A percentile compares a stretch with the other conserved stretches of the same genome.
phyloP scores from a whole-genome alignment of 2,888 invertebrate genomes.

The Caenorhabditis sulstoni region DNA sequence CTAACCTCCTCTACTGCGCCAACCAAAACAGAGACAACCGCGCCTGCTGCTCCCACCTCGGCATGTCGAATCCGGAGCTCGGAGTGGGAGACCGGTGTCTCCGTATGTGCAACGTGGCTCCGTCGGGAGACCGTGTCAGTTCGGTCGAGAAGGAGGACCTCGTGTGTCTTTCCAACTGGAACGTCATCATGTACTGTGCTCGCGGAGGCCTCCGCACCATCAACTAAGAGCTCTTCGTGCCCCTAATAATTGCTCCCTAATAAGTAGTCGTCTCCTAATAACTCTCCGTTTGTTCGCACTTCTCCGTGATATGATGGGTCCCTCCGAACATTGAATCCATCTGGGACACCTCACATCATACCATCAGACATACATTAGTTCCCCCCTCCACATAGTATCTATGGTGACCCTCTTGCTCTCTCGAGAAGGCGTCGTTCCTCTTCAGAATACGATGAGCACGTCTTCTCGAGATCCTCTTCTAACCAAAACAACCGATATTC shows the following conservation, averaged over 20 bases:
- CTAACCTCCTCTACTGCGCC: constrained; percentile 77
- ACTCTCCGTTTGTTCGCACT: constrained; percentile 24
- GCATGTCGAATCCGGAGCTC: constrained; percentile 74
- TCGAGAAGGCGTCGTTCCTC: background rate
- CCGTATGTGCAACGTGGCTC: constrained; percentile 77
- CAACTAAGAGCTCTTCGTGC: constrained; percentile 58
- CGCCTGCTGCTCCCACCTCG: constrained; percentile 76
- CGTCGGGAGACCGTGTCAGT: constrained; percentile 70
- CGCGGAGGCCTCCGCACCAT: constrained; percentile 76
- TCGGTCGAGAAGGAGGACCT: constrained; percentile 75
- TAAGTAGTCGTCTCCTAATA: constrained; percentile 47
- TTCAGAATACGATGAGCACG: background rate
- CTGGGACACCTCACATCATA: constrained; percentile 17
- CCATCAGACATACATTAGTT: constrained; percentile 52
- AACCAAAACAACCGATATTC: constrained; percentile 12
- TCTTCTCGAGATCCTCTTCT: background rate
- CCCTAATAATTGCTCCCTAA: constrained; percentile 13
- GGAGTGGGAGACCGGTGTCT: constrained; percentile 77
- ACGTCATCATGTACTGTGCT: constrained; percentile 79
- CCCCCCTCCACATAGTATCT: constrained; percentile 33
- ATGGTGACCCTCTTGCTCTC: constrained; percentile 7
- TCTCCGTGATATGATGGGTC: constrained; percentile 39
- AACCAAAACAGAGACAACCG: constrained; percentile 79
- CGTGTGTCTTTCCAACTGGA: constrained; percentile 78
- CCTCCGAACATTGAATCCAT: constrained; percentile 4